Evolutionary conservation across 2,797 vertebrate species (phyloP), one percentile per base, ranked within the genome.

Genomic region (Sebastes vulpes): DNA sequence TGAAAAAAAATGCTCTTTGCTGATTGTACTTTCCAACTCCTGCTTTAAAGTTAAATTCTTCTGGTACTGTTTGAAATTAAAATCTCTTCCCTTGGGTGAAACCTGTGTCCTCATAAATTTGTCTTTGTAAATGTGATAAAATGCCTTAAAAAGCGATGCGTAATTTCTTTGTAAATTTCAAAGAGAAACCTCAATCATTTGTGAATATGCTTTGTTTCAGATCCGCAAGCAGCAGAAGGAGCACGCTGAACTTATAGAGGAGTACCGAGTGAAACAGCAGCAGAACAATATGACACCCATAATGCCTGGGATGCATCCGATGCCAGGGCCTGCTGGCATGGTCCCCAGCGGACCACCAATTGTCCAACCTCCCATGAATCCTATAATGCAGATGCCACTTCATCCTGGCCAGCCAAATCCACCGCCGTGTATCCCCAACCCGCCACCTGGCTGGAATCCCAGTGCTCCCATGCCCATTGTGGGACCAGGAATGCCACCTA

Each of bases 161-260:
- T 28, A 1, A n/a, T 70, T 29, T 42, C 46, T 65, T 31, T 32
- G 18, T 28, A 3, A 38, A 58, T 61, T 28, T 48, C 42, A 21
- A 21, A 23, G 26, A 35, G n/a, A 1, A 26, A 26, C 10, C 18
- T 38, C 28, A 42, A 5, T 77, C 2, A 12, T 57, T 72, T 26
- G 4, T 31, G 6, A 61, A 28, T 56, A 3, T 81, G 14, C 72
- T 4, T 18, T 46, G 1, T 83, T 82, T 72, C 67, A 99, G 99
- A 99, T 99, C 72, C 97, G 99, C 38, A 99, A 99, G 88, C 99
- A 99, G 76, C 99, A 99, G 95, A 99, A 99, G 65, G 99, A 99
- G 77, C 99, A 99, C 1, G 97, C 98, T 0, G 99, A 99, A 74
- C 96, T 99, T 9, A 99, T 99, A 20, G 99, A 99, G 84, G 98